These are phyloP conservation scores for Tapirus terrestris DNA, from an alignment of 2,113 vertebrate genomes.

Conservation along the genomic window DNA sequence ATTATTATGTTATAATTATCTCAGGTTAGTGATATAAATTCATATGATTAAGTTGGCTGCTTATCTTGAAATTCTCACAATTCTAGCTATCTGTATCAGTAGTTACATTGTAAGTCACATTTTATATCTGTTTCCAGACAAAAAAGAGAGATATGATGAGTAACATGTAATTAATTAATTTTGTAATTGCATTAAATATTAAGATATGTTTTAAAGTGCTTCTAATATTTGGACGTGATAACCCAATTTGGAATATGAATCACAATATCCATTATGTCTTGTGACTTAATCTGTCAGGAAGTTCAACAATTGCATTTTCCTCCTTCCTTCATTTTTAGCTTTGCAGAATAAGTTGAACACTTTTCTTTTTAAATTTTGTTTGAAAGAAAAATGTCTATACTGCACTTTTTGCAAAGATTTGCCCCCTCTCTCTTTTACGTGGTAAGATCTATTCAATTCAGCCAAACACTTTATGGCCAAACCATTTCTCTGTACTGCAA, in stretches of 20 bases:
- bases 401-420: constrained; percentile 45
- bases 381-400: not conserved
- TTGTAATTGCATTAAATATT: constrained; percentile 23
- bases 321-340: not conserved
- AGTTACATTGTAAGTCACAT: not conserved
- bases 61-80: constrained; percentile 19
- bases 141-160: not conserved
- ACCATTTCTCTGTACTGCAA: not conserved
- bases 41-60: constrained; percentile 15
- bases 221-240: not conserved
- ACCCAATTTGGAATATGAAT: not conserved
- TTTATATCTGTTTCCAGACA: constrained; percentile 31
- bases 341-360: not conserved
- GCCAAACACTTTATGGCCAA: not conserved
- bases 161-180: not conserved
- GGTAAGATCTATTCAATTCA: not conserved
- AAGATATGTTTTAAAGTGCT: not conserved
- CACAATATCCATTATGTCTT: not conserved
- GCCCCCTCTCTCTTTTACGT: not conserved
- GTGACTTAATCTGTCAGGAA: not conserved
- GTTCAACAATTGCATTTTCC: not conserved
- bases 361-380: constrained; percentile 36
- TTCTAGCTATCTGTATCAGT: not conserved
- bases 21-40: not conserved
- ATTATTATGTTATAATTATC: constrained; percentile 7